phyloP scores from a whole-genome alignment of 2,797 vertebrate species.

The Eptatretus atami region DNA sequence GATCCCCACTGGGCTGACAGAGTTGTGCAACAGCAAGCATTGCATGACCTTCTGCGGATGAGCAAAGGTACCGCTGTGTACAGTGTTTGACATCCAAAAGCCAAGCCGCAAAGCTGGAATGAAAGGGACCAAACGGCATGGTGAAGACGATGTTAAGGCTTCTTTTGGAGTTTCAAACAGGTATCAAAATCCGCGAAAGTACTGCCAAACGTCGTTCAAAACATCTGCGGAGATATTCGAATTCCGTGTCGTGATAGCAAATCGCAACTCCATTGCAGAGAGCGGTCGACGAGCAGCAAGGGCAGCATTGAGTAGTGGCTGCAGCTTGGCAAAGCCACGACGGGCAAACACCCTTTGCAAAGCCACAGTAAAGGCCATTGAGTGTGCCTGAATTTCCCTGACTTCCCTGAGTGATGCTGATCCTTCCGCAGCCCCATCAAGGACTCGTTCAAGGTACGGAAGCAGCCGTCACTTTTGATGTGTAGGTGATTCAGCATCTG shows the following conservation, averaged over 20 bases:
- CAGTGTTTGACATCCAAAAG: conserved; percentile 93
- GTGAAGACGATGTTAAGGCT: too few relatives aligned
- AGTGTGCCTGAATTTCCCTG: conserved; percentile 80
- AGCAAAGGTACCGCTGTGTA: conserved; percentile 89
- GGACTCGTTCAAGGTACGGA: conserved; percentile 73
- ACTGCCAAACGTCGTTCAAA: conserved; percentile 95
- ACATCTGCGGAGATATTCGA: conserved; percentile 51
- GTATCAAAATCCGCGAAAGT: conserved; percentile 60
- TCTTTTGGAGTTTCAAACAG: conserved; percentile 45
- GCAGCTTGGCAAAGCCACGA: conserved; percentile 91
- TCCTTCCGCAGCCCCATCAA: conserved; percentile 85
- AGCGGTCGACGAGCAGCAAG: conserved; percentile 67
- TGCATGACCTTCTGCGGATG: conserved; percentile 67
- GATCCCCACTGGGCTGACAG: conserved; percentile 56
- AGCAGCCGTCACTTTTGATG: conserved; percentile 96
- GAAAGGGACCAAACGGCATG: conserved; percentile 27
- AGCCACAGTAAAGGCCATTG: conserved; percentile 96
- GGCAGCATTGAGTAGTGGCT: conserved; percentile 82
- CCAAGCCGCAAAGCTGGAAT: conserved; percentile 96
- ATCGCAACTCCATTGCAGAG: conserved; percentile 49
- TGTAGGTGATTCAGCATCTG: conserved; percentile 98
- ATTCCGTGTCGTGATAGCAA: conserved; percentile 90
- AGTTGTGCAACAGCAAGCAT: conserved; percentile 84
- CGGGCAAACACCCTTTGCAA: conserved; percentile 86
- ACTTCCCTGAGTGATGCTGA: conserved; percentile 94